Evolutionary conservation across 92 coral and sea anemone genomes (phyloP).

Genomic region (Muricea muricata): DNA sequence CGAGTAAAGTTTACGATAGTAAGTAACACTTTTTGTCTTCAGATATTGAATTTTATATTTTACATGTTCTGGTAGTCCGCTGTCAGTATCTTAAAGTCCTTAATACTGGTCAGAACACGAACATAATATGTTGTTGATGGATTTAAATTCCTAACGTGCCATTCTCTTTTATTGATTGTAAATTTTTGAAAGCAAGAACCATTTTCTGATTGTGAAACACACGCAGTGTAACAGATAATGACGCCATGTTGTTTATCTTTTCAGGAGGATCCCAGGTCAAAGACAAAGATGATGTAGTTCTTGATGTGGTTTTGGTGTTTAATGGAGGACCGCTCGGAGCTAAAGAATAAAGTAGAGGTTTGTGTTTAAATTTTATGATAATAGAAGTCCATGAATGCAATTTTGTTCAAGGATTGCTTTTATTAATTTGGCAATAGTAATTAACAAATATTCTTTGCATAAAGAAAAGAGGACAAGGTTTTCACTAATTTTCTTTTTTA

Average conservation of each 20-base stretch:
- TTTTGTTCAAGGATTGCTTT: too few species aligned
- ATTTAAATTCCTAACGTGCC: background rate
- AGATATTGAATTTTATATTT: too few species aligned
- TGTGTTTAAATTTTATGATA: background rate
- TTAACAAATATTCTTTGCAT: too few species aligned
- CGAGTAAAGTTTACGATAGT: too few species aligned
- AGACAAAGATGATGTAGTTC: background rate
- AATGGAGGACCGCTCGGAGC: background rate
- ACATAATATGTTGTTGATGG: background rate
- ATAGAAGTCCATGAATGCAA: background rate
- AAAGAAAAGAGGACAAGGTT: too few species aligned
- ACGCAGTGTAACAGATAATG: background rate
- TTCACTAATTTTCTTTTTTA: too few species aligned
- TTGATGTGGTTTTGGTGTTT: background rate
- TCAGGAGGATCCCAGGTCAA: slow-evolving; percentile 15
- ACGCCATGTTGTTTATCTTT: background rate
- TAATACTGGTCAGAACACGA: background rate
- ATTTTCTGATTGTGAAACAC: background rate
- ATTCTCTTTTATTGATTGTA: background rate
- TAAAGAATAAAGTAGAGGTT: background rate
- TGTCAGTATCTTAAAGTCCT: too few species aligned
- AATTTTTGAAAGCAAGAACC: background rate
- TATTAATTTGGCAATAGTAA: too few species aligned
- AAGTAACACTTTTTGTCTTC: too few species aligned
- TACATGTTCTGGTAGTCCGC: too few species aligned